Percentiles rank a stretch among this genome's conserved stretches.
These are phyloP conservation scores for Cisticola juncidis DNA, from an alignment of 2,113 vertebrate genomes.

Conservation along the genomic window DNA sequence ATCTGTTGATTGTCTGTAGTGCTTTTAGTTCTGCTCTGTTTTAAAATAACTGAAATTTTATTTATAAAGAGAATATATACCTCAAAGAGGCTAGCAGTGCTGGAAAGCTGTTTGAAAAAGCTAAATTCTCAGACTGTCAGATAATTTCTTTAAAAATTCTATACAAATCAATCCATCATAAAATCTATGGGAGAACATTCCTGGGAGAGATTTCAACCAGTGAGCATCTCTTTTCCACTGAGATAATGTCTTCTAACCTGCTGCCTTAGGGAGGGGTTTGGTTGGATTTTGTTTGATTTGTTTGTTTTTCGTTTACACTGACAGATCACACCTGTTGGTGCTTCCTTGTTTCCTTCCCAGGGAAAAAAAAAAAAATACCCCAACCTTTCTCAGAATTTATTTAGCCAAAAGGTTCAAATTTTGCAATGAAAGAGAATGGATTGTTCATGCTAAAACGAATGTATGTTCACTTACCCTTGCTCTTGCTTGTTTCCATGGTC, in stretches of 20 bases:
- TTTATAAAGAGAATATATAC: neutral
- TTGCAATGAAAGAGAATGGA: neutral
- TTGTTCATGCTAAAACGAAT: neutral
- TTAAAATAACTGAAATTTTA: neutral
- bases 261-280: neutral
- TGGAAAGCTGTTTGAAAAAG: neutral
- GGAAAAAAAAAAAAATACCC: neutral
- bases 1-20: neutral
- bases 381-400: neutral
- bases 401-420: neutral
- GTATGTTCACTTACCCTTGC: neutral
- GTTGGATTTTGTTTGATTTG: neutral
- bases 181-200: neutral
- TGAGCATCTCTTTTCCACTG: neutral
- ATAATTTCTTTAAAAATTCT: neutral
- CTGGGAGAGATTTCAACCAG: neutral
- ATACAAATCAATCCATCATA: neutral
- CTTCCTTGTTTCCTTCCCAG: neutral
- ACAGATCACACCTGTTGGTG: neutral
- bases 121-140: neutral
- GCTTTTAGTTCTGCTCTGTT: neutral
- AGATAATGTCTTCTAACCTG: neutral
- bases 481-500: neutral
- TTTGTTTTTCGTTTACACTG: neutral
- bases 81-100: neutral